These are phyloP conservation scores for Drosophila arizonae DNA, from an alignment of 1,140 invertebrate species.

Conservation along the genomic window DNA sequence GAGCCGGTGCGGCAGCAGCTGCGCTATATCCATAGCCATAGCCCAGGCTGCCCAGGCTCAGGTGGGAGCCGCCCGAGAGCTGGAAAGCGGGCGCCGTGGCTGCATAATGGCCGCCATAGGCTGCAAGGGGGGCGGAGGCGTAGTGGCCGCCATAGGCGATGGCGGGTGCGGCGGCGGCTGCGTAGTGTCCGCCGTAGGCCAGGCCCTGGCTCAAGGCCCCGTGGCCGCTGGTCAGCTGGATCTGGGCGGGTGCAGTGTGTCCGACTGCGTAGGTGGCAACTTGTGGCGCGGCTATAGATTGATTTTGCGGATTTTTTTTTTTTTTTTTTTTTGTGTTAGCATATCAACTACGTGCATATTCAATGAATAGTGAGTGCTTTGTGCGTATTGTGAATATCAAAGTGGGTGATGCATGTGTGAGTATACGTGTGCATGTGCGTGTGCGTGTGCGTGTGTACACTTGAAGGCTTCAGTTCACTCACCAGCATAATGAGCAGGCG, in stretches of 20 bases:
- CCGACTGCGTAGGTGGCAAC: constrained; percentile 58
- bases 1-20: constrained; percentile 50
- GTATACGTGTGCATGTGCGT: neutral
- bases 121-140: constrained; percentile 37
- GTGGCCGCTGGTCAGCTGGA: constrained; percentile 40
- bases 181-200: constrained; percentile 48
- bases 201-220: constrained; percentile 31
- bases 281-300: constrained; percentile 59
- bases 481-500: constrained; percentile 71
- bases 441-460: constrained; percentile 9
- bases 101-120: constrained; percentile 60
- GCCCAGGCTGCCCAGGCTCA: constrained; percentile 39
- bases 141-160: constrained; percentile 53
- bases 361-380: constrained; percentile 2
- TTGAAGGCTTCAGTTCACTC: constrained; percentile 3
- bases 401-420: constrained; percentile 11
- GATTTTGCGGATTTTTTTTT: constrained; percentile 16
- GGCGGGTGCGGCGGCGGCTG: constrained; percentile 52
- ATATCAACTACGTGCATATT: constrained; percentile 57
- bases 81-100: constrained; percentile 73
- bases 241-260: constrained; percentile 63
- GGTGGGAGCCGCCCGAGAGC: constrained; percentile 43
- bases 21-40: constrained; percentile 52
- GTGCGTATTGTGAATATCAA: constrained; percentile 26
- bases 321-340: constrained; percentile 37